Conservation (phyloP, 2,888 invertebrate genomes). For the Phengaris alcon region DNA sequence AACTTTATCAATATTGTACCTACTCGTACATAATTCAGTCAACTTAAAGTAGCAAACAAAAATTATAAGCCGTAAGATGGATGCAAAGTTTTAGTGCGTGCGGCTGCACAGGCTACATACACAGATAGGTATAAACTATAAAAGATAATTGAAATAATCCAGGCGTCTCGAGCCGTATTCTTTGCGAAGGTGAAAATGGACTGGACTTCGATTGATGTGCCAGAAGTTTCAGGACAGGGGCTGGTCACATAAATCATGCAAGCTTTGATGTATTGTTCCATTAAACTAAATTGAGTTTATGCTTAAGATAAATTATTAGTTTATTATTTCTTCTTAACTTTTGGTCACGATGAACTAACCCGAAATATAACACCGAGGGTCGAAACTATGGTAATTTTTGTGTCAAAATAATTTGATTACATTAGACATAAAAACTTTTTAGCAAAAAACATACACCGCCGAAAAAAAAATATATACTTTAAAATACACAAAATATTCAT, state of each 20-base stretch:
- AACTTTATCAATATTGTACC: too few species aligned
- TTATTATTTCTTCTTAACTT: not conserved
- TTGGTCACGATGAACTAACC: not conserved
- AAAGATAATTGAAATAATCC: not conserved
- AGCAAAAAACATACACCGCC: too few species aligned
- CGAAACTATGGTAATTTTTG: not conserved
- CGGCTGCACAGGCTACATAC: too few species aligned
- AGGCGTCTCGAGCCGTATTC: not conserved
- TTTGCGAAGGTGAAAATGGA: not conserved
- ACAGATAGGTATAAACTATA: too few species aligned
- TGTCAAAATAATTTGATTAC: too few species aligned
- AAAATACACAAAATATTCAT: too few species aligned
- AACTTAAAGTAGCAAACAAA: too few species aligned
- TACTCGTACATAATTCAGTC: too few species aligned
- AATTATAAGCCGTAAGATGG: too few species aligned
- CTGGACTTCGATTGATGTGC: constrained; percentile 7
- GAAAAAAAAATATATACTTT: too few species aligned
- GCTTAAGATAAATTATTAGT: not conserved
- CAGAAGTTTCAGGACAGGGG: constrained; percentile 6
- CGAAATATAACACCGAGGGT: not conserved
- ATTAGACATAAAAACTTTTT: too few species aligned
- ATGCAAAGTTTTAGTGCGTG: too few species aligned
- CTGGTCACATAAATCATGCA: constrained; percentile 1
- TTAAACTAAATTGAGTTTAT: not conserved
- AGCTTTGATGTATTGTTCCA: constrained; percentile 16